These are phyloP conservation scores for Crossoptilon crossoptilon DNA, from an alignment of 2,797 vertebrate species.

Conservation along the genomic window DNA sequence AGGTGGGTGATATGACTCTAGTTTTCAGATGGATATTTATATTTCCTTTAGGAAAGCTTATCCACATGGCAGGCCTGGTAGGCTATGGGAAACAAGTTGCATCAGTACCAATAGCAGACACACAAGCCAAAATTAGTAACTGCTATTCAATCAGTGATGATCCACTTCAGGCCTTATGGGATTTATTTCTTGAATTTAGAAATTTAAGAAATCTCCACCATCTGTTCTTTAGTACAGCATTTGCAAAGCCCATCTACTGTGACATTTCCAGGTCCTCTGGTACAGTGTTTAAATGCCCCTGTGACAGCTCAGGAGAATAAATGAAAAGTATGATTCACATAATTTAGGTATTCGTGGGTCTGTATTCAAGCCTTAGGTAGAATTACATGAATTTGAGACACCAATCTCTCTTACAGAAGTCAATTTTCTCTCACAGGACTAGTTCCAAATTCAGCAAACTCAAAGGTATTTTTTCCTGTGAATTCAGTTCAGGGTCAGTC, in stretches of 20 bases:
- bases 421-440: not conserved
- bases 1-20: not conserved
- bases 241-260: not conserved
- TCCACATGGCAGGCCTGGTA: not conserved
- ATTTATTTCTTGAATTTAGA: not conserved
- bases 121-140: not conserved
- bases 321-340: not conserved
- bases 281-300: not conserved
- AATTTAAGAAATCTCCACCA: not conserved
- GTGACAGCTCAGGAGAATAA: not conserved
- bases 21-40: not conserved
- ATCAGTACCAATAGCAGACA: not conserved
- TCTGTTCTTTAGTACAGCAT: not conserved
- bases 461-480: not conserved
- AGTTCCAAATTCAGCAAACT: not conserved
- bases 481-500: not conserved
- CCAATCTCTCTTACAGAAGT: not conserved
- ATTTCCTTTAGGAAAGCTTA: not conserved
- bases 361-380: not conserved
- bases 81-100: not conserved
- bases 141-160: not conserved
- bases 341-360: not conserved
- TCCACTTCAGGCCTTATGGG: not conserved
- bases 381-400: not conserved
- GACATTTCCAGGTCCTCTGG: not conserved